Percentiles rank a stretch among this genome's conserved stretches.
Conservation (phyloP, 2,113 vertebrate genomes). For the Leptobrachium leishanense region DNA sequence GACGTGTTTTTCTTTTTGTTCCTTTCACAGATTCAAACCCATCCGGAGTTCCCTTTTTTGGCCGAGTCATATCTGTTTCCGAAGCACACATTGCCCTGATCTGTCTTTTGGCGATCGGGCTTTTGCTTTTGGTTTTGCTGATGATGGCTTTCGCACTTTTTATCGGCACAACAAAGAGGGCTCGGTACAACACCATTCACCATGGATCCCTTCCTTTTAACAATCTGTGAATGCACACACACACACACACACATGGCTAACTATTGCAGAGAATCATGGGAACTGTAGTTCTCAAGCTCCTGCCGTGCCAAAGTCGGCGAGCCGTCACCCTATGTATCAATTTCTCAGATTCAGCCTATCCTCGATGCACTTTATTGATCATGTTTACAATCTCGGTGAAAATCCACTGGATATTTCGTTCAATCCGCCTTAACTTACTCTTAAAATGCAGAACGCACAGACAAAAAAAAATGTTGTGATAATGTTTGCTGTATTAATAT, state of each 20-base stretch:
- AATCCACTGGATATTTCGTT: background rate
- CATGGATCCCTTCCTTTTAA: constrained; percentile 61
- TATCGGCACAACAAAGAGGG: constrained; percentile 51
- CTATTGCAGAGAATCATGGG: too few species aligned
- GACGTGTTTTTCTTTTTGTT: constrained; percentile 33
- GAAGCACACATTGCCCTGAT: constrained; percentile 61
- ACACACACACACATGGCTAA: background rate
- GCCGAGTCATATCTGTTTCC: constrained; percentile 57
- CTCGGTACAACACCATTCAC: constrained; percentile 58
- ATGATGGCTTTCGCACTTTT: constrained; percentile 52
- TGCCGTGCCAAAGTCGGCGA: too few species aligned
- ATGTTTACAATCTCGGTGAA: constrained; percentile 10
- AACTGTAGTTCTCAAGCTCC: too few species aligned
- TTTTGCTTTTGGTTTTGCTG: constrained; percentile 56
- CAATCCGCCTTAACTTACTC: too few species aligned
- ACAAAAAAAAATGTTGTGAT: background rate
- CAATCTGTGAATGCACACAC: constrained; percentile 8
- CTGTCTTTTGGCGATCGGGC: constrained; percentile 59
- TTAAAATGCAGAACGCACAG: too few species aligned
- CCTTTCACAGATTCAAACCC: constrained; percentile 53
- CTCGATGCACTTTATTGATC: constrained; percentile 7
- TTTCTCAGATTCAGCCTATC: background rate
- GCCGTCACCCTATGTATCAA: too few species aligned
- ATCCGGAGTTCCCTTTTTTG: constrained; percentile 55
- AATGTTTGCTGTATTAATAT: background rate